Base-by-base conservation (phyloP, 2,888 invertebrate species). In the Andrena camellia region DNA sequence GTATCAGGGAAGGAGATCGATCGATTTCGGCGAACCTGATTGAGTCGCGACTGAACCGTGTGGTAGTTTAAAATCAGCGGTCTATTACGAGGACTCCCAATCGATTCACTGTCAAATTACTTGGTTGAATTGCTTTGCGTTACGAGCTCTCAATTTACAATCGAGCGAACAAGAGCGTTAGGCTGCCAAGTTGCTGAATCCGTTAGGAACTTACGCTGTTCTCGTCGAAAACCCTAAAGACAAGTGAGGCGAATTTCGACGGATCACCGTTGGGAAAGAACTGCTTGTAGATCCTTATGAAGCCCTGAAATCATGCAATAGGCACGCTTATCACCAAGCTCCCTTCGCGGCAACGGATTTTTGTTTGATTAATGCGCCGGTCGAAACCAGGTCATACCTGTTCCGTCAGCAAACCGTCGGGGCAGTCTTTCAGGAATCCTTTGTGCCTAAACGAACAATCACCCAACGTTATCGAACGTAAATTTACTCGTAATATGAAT, bases 191-290 rank as follows among this genome's bases (percentile, higher is more conserved):
- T 29, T 62, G n/a, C 3, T 17, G 35, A 31, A n/a, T 6, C 26
- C n/a, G 33, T 26, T 57, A 31, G 26, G 66, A 59, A 96, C 97
- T 97, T 95, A 99, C 99, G 95, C 98, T 98, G 94, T 99, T 99
- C 95, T 99, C 98, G 94, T 99, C 99, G 95, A 99, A 99, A 72
- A 99, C 99, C 93, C 99, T 97, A 96, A 99, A 99, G 83, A 99
- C 99, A 93, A 99, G 96, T 72, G 98, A 98, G 68, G 99, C 99
- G 94, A 99, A 99, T 95, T 99, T 99, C 93, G 98, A 98, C 60
- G 99, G 99, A 95, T 99, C 99, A 89, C 99, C 99, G 96, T 99
- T 98, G 73, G 99, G 99, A 95, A 99, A 99, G 95, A 99, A 99
- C 95, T 99, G 99, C 95, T 99, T 99, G 96, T 99, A 99, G 95